A percentile compares a stretch with the other conserved stretches of the same genome.
These are phyloP conservation scores for Pelecanus crispus DNA, from an alignment of 2,113 vertebrate species.

Conservation along the genomic window DNA sequence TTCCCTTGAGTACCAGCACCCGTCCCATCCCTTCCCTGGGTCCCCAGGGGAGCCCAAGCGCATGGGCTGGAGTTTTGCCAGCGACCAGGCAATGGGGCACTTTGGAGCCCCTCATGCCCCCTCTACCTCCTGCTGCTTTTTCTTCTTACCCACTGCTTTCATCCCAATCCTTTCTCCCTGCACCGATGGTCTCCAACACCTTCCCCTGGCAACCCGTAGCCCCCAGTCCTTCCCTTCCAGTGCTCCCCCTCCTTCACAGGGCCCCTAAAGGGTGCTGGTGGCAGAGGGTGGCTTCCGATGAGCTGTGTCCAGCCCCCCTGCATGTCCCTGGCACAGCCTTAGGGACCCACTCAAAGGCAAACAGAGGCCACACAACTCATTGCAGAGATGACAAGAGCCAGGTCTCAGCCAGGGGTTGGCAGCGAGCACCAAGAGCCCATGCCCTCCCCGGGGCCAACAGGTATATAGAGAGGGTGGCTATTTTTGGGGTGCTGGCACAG, in stretches of 20 bases:
- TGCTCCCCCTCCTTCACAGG: neutral
- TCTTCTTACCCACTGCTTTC: neutral
- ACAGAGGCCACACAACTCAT: neutral
- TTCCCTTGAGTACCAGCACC: neutral
- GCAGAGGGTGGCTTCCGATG: neutral
- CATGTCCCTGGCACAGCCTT: neutral
- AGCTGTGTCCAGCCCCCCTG: neutral
- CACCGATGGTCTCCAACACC: neutral
- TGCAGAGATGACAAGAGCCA: neutral
- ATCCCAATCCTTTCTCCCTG: neutral
- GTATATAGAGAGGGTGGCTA: neutral
- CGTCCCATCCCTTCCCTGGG: no score
- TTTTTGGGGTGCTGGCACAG: neutral
- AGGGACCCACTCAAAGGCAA: neutral
- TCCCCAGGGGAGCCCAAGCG: neutral
- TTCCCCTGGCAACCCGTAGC: neutral
- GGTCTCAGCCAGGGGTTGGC: neutral
- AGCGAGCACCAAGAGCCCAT: neutral
- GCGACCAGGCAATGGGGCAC: rapidly evolving
- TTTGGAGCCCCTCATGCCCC: neutral
- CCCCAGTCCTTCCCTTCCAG: neutral
- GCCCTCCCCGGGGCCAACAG: neutral
- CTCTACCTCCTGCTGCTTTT: neutral
- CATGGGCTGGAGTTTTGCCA: neutral
- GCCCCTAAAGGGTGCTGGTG: neutral